Conservation (phyloP, 2,888 invertebrate species). For the Zaprionus obscuricornis region DNA sequence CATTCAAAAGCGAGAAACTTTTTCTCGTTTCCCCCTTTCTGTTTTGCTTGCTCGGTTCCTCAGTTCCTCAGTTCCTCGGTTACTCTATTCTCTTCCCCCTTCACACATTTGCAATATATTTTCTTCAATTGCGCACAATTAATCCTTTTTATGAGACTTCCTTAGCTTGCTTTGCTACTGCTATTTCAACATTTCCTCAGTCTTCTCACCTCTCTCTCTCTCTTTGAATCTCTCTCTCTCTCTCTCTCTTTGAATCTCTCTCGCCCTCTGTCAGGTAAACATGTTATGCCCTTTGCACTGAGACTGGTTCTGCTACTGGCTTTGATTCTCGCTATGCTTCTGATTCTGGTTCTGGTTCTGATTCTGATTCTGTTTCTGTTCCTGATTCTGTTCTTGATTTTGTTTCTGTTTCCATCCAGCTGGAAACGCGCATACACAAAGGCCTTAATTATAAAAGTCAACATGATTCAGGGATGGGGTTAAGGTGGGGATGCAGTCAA, state of each 20-base stretch:
- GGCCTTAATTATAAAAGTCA: slow-evolving; percentile 81
- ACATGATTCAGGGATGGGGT: slow-evolving; percentile 53
- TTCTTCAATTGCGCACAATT: slow-evolving; percentile 82
- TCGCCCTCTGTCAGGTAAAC: neutral
- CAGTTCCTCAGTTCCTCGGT: too few species aligned
- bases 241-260: neutral
- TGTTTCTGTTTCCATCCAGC: slow-evolving; percentile 71
- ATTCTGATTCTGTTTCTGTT: too few species aligned
- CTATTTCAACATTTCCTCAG: too few species aligned
- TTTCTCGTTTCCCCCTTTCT: too few species aligned
- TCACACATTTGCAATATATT: slow-evolving; percentile 79
- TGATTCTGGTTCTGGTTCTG: too few species aligned
- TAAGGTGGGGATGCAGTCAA: too few species aligned
- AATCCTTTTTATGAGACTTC: slow-evolving; percentile 78
- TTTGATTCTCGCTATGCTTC: too few species aligned
- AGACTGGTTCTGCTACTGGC: slow-evolving; percentile 28
- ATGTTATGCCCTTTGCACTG: slow-evolving; percentile 2
- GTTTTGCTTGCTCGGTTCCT: too few species aligned
- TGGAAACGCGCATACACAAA: slow-evolving; percentile 72
- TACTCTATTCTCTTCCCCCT: too few species aligned
- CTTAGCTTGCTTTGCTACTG: too few species aligned
- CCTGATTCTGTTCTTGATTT: too few species aligned
- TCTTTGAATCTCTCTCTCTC: neutral
- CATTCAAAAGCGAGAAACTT: slow-evolving; percentile 34
- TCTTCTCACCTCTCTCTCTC: slow-evolving; percentile 2